Evolutionary conservation across 2,113 vertebrate genomes (phyloP), one percentile per base, ranked within the genome.

Genomic region (Macaca nemestrina): DNA sequence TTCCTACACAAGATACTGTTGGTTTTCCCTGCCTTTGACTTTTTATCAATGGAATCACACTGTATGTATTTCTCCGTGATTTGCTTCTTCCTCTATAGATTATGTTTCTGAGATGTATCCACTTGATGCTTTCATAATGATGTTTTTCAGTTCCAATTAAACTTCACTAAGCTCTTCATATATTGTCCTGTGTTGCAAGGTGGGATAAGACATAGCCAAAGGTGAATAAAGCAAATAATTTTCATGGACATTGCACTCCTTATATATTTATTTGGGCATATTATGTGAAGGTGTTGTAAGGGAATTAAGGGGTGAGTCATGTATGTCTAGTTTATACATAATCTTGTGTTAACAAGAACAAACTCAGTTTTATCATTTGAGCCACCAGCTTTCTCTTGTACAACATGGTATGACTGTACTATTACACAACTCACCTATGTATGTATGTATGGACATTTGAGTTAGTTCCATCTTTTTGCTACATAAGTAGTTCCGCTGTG

Each of bases 1-100:
- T 67, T 40, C n/a, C 70, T 40, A 88, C 17, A 22, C 27, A 89
- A 94, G 64, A 22, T 52, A 68, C 25, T 45, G 3, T 35, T 85
- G 70, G 4, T 45, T 96, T 89, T 61, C 40, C 59, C 27, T 55
- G 78, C 67, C 64, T 93, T 48, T 61, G 76, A 70, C 35, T 81
- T 61, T 38, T 3, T 72, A 68, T 88, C 79, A 93, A 50, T 78
- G 86, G 52, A 88, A 50, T 81, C 67, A 68, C 23, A 59, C 22
- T 35, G 25, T 64, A 43, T 78, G 17, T 85, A 55, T 87, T 96
- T 83, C n/a, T 70, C 64, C 67, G n/a, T 45, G 59, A 92, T 67
- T 86, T 82, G 23, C 50, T 82, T 40, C 45, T 80, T 93, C 87
- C 95, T 87, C 45, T 97, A 73, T 75, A 81, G 87, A 93, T 92